Conservation (phyloP, 2,113 vertebrate genomes). For the Condylura cristata region DNA sequence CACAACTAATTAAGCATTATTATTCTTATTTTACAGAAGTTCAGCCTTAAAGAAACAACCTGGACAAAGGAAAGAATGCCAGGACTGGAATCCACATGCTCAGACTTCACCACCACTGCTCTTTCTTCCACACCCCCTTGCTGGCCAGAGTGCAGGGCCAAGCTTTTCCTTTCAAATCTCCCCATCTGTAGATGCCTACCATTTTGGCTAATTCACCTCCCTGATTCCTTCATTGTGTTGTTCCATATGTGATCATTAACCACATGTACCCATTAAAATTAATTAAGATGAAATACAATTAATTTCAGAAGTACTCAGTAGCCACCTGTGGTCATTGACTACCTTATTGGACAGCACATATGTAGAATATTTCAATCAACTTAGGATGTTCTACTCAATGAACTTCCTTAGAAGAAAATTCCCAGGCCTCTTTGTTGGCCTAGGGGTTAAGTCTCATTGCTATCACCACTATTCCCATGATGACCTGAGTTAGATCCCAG, state of each 20-base stretch:
- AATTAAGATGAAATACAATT: background rate
- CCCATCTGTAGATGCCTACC: background rate
- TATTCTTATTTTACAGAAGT: background rate
- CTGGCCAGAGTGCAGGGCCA: background rate
- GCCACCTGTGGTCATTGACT: background rate
- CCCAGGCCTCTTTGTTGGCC: too few relatives aligned
- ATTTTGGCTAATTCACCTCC: background rate
- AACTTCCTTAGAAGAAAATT: background rate
- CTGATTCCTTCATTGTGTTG: background rate
- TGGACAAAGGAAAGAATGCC: background rate
- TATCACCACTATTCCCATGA: too few relatives aligned
- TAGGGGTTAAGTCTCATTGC: too few relatives aligned
- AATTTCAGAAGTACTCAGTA: slow-evolving; percentile 20
- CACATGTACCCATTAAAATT: background rate
- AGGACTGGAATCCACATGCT: background rate
- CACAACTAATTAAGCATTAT: background rate
- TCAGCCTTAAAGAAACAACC: background rate
- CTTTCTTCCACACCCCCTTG: background rate
- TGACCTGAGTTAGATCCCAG: too few relatives aligned
- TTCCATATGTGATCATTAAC: background rate
- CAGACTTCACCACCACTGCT: background rate
- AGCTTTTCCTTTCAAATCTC: background rate
- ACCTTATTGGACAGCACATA: background rate
- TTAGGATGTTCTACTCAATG: background rate
- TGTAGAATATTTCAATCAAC: background rate